These are phyloP conservation scores for Solenopsis fugax DNA, from an alignment of 1,140 invertebrate genomes.

Conservation along the genomic window DNA sequence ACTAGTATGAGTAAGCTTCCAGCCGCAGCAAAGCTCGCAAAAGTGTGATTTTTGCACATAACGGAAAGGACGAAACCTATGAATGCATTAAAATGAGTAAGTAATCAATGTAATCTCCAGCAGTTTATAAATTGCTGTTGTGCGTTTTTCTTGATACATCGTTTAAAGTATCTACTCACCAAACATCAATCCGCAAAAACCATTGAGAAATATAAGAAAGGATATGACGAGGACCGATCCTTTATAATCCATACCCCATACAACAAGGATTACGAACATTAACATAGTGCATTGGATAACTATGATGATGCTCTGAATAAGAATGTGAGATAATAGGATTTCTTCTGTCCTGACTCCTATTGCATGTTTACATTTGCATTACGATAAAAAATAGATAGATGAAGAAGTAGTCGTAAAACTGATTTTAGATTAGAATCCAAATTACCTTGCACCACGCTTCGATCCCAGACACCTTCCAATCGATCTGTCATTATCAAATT, in stretches of 20 bases:
- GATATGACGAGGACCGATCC: slow-evolving; percentile 88
- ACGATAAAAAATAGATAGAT: neutral
- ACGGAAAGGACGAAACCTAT: slow-evolving; percentile 93
- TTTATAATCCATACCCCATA: slow-evolving; percentile 88
- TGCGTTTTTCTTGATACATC: neutral
- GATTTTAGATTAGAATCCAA: neutral
- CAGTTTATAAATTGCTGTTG: neutral
- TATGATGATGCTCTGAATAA: slow-evolving; percentile 91
- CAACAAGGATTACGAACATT: slow-evolving; percentile 88
- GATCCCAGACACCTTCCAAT: slow-evolving; percentile 92
- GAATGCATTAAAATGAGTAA: neutral
- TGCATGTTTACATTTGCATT: neutral
- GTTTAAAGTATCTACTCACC: slow-evolving; percentile 85
- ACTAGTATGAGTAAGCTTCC: slow-evolving; percentile 96
- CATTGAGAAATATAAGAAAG: slow-evolving; percentile 88
- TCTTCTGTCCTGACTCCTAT: slow-evolving; percentile 89
- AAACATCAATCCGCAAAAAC: slow-evolving; percentile 90
- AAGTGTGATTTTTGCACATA: slow-evolving; percentile 91
- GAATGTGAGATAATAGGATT: slow-evolving; percentile 92
- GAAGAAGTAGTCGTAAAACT: neutral
- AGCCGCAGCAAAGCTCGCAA: slow-evolving; percentile 94
- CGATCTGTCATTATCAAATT: slow-evolving; percentile 93
- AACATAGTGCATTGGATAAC: slow-evolving; percentile 90
- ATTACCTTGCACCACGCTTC: slow-evolving; percentile 91
- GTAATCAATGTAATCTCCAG: neutral